A percentile compares a stretch with the other conserved stretches of the same genome.
These are phyloP conservation scores for Hirundo rustica DNA, from an alignment of 2,797 vertebrate species.

Conservation along the genomic window DNA sequence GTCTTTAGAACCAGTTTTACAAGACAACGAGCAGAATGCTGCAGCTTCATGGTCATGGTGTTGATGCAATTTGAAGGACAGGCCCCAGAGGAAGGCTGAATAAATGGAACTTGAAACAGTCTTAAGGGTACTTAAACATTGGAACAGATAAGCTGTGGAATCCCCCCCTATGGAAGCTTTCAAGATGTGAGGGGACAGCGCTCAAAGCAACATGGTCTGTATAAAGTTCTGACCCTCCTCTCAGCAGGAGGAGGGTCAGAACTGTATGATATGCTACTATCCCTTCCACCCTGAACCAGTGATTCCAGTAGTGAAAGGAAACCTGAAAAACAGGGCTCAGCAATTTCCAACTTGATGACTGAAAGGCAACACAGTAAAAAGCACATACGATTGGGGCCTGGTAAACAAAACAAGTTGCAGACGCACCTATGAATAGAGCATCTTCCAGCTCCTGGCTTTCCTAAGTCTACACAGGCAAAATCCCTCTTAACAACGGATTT, in stretches of 20 bases:
- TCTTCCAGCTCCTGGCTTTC: not conserved
- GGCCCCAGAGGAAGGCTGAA: not conserved
- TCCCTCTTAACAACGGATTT: not conserved
- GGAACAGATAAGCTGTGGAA: not conserved
- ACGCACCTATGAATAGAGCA: not conserved
- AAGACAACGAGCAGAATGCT: not conserved
- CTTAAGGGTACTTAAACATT: not conserved
- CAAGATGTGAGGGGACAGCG: not conserved
- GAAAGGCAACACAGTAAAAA: not conserved
- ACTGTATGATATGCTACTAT: not conserved
- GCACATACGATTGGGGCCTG: not conserved
- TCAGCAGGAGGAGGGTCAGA: not conserved
- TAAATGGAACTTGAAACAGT: not conserved
- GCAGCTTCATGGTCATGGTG: not conserved
- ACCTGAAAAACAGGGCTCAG: not conserved
- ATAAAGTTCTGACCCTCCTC: not conserved
- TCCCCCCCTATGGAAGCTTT: not conserved
- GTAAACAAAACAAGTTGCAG: not conserved
- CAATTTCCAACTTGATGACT: not conserved
- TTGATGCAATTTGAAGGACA: not conserved
- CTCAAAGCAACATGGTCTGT: not conserved
- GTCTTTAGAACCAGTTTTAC: not conserved
- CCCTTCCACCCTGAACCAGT: not conserved
- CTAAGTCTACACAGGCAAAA: not conserved
- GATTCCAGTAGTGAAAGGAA: not conserved